phyloP scores from a whole-genome alignment of 2,888 invertebrate genomes.

The Exephanes ischioxanthus region DNA sequence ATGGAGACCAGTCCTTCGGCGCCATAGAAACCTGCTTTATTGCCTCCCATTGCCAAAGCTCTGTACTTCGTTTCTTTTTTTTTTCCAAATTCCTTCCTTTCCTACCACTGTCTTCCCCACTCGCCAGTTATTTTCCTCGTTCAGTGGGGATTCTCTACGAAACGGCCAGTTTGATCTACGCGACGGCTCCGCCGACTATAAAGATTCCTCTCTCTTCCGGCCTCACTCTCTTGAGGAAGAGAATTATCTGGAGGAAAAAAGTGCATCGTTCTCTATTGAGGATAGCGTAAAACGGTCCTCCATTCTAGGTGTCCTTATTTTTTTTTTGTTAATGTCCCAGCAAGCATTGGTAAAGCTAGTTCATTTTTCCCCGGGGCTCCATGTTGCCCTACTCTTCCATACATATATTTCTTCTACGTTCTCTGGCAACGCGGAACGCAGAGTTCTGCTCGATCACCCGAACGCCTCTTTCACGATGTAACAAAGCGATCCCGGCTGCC shows the following conservation, averaged over 20 bases:
- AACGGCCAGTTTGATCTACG: slow-evolving; percentile 35
- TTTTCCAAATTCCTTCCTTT: neutral
- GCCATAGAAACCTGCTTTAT: slow-evolving; percentile 74
- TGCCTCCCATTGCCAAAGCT: slow-evolving; percentile 72
- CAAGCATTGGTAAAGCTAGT: neutral
- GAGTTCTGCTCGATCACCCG: slow-evolving; percentile 54
- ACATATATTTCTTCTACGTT: slow-evolving; percentile 19
- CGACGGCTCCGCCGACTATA: neutral
- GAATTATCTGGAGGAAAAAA: neutral
- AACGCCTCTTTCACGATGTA: slow-evolving; percentile 43
- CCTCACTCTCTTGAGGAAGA: slow-evolving; percentile 1
- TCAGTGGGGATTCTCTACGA: slow-evolving; percentile 12
- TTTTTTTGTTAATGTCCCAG: neutral
- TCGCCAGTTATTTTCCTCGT: slow-evolving; percentile 7
- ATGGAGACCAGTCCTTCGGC: slow-evolving; percentile 67
- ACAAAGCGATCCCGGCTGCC: slow-evolving; percentile 44
- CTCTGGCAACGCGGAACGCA: slow-evolving; percentile 47
- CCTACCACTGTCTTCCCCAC: neutral
- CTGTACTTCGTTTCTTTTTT: slow-evolving; percentile 49
- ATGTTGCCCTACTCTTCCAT: neutral
- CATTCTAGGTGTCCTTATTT: neutral
- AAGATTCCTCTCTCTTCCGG: slow-evolving; percentile 2
- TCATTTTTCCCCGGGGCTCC: neutral
- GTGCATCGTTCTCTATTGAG: neutral
- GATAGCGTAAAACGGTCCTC: neutral